phyloP scores from a whole-genome alignment of 1,140 invertebrate species.

The Sitophilus oryzae region DNA sequence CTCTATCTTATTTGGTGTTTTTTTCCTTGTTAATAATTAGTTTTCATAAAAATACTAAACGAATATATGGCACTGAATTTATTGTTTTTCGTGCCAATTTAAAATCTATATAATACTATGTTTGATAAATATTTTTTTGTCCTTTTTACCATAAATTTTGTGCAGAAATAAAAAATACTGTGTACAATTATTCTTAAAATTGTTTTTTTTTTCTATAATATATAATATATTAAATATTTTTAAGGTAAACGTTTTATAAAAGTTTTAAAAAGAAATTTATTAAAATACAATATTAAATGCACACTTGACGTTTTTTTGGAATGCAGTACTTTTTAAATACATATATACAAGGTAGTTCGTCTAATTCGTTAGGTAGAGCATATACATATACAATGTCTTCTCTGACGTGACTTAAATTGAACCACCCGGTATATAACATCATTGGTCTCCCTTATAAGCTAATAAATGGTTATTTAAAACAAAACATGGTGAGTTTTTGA shows the following conservation, averaged over 20 bases:
- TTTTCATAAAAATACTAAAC: neutral
- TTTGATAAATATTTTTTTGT: neutral
- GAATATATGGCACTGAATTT: neutral
- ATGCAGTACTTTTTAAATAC: constrained; percentile 19
- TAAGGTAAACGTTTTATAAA: constrained; percentile 24
- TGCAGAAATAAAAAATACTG: constrained; percentile 21
- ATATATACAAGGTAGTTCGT: neutral
- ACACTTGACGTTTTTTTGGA: constrained; percentile 15
- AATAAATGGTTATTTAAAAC: constrained; percentile 8
- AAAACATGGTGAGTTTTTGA: neutral
- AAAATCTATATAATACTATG: neutral
- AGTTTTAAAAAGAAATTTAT: constrained; percentile 23
- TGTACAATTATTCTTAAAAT: constrained; percentile 20
- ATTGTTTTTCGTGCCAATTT: neutral
- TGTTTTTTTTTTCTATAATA: constrained; percentile 5
- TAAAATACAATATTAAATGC: constrained; percentile 25
- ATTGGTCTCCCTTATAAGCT: constrained; percentile 25
- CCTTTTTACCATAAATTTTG: constrained; percentile 3
- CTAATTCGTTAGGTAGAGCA: too few species aligned
- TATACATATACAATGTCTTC: too few species aligned
- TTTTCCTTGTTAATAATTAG: neutral
- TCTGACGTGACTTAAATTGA: too few species aligned
- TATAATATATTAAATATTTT: constrained; percentile 16
- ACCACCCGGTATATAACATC: neutral
- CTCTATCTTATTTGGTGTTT: neutral